Evolutionary conservation across 2,888 invertebrate species (phyloP).

Genomic region (Sicus ferrugineus): DNA sequence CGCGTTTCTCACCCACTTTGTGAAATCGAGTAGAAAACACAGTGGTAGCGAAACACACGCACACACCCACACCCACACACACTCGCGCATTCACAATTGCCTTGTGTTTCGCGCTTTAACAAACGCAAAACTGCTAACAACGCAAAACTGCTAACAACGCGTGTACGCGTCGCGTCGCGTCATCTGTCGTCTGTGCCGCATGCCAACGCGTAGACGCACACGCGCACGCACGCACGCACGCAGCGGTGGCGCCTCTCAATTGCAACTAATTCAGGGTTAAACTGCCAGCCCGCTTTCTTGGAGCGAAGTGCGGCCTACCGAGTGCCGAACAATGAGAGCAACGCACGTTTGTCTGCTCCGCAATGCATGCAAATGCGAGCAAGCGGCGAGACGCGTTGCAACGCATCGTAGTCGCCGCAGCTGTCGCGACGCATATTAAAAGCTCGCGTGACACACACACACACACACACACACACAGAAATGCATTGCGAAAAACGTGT

Average conservation of each 20-base stretch:
- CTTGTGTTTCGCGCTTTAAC: too few relatives aligned
- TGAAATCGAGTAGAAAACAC: background rate
- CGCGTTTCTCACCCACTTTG: background rate
- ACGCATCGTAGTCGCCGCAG: too few relatives aligned
- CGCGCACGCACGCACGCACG: constrained; percentile 17
- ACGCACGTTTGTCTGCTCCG: background rate
- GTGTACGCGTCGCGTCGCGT: too few relatives aligned
- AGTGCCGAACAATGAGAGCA: background rate
- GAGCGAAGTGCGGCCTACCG: background rate
- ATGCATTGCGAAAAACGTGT: background rate
- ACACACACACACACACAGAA: too few relatives aligned
- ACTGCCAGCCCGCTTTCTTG: background rate
- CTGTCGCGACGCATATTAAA: background rate
- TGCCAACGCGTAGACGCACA: constrained; percentile 25
- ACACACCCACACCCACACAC: constrained; percentile 6
- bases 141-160: too few relatives aligned
- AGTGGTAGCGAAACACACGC: background rate
- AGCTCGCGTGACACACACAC: background rate
- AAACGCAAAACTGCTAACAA: too few relatives aligned
- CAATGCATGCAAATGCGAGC: too few relatives aligned
- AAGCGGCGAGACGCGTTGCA: too few relatives aligned
- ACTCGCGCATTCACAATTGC: background rate
- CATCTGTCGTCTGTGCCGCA: too few relatives aligned
- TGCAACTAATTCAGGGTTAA: constrained; percentile 32
- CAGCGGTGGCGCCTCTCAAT: background rate